Evolutionary conservation across 2,113 vertebrate genomes (phyloP), one percentile per base, ranked within the genome.

Genomic region (Paedocypris sp.): DNA sequence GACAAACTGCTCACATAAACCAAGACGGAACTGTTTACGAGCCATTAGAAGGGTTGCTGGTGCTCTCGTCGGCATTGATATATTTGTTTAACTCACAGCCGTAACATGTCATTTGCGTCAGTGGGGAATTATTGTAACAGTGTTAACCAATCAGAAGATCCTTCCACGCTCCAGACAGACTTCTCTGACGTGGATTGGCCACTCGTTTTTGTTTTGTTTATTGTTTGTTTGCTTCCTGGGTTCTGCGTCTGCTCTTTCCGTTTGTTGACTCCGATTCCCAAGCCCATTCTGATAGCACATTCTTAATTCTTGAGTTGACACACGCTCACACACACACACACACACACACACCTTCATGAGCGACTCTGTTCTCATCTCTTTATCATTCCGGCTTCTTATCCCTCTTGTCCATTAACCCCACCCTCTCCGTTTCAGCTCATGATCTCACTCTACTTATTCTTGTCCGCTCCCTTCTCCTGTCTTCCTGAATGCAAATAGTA

Each of bases 401-500:
- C 28, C 25, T n/a, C 38, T 46, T 57, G 28, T 43, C 47, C 56
- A n/a, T n/a, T n/a, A n/a, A n/a, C 56, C 62, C 26, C 10, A 53
- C 75, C 67, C 60, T 53, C 67, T 58, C 65, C 61, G 7, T 33
- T 50, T 35, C n/a, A 35, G 39, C 39, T 62, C 31, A 50, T 69
- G 42, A 43, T 57, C 51, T 25, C 50, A 51, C 59, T 49, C 33
- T 3, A 32, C 58, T 56, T 10, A 13, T 51, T 39, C 38, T 43
- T 64, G 45, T 65, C 49, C 60, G 60, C 49, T 71, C 28, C 51
- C 56, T 62, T 16, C 62, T 43, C 71, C 75, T 76, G 66, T 72
- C 53, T 67, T 82, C 82, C 80, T 82, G 79, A 81, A 84, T 85
- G 82, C 84, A 85, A 86, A 85, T 84, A 64, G 69, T 66, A 65